phyloP scores from a whole-genome alignment of 2,797 vertebrate species.

The Sarcoramphus papa region DNA sequence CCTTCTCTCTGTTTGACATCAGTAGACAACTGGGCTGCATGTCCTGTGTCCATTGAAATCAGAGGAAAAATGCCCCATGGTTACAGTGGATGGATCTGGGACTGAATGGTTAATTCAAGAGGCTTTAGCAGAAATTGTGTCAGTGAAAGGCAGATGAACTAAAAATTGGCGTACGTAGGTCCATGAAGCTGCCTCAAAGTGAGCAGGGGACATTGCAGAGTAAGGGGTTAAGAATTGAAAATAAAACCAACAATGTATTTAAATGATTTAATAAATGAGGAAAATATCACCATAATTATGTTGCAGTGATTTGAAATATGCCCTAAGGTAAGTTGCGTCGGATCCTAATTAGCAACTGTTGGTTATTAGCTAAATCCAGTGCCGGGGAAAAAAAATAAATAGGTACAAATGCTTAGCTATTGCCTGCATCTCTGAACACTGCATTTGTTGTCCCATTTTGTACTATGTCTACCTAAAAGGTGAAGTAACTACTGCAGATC shows the following conservation, averaged over 20 bases:
- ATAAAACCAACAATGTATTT: neutral
- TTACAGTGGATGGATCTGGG: neutral
- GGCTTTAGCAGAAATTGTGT: neutral
- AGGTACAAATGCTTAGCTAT: neutral
- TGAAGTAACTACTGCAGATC: neutral
- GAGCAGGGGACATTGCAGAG: fast-evolving
- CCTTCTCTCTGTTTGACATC: neutral
- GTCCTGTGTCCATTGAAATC: fast-evolving
- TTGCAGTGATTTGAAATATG: neutral
- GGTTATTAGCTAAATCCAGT: neutral
- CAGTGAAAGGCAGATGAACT: neutral
- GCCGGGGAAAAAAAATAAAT: neutral
- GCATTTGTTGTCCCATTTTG: neutral
- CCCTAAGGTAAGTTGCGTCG: neutral
- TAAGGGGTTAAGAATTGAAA: neutral
- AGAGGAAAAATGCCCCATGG: fast-evolving
- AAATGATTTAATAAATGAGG: neutral
- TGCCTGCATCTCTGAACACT: neutral
- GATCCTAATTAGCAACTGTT: neutral
- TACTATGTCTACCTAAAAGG: neutral
- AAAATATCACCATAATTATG: neutral
- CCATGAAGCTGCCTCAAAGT: neutral
- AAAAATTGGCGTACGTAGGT: fast-evolving
- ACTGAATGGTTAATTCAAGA: neutral
- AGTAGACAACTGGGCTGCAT: neutral